phyloP scores from a whole-genome alignment of 1,140 invertebrate species.

The Hestina assimilis region DNA sequence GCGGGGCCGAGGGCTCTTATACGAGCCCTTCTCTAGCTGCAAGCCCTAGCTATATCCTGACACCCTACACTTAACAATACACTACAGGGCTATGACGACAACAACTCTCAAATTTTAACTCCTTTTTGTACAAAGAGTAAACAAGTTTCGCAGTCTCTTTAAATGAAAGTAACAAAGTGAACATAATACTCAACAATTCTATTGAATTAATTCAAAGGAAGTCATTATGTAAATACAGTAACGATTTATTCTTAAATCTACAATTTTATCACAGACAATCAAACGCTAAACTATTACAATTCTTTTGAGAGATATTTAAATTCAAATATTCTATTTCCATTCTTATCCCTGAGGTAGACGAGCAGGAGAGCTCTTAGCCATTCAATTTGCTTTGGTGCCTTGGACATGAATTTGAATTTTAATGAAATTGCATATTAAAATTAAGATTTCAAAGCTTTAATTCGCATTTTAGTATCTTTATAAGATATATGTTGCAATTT shows the following conservation, averaged over 20 bases:
- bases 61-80: constrained; percentile 32
- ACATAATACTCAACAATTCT: not conserved
- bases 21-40: constrained; percentile 29
- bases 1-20: constrained; percentile 31
- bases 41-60: constrained; percentile 31
- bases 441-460: not conserved
- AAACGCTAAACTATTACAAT: constrained; percentile 7
- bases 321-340: constrained; percentile 17
- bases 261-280: not conserved
- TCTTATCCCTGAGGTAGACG: constrained; percentile 20
- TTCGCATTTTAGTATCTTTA: not conserved
- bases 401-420: constrained; percentile 17
- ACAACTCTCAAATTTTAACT: constrained; percentile 27
- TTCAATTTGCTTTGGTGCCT: constrained; percentile 13
- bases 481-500: not conserved
- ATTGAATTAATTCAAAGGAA: not conserved
- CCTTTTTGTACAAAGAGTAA: constrained; percentile 13
- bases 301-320: constrained; percentile 17
- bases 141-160: constrained; percentile 5
- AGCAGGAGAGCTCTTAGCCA: constrained; percentile 11
- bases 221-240: not conserved
- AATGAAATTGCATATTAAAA: constrained; percentile 18
- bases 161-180: not conserved
- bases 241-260: not conserved
- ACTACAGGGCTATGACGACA: constrained; percentile 18